Evolutionary conservation across 2,888 invertebrate species (phyloP), one percentile per base, ranked within the genome.

Genomic region (Scrobipalpa costella): DNA sequence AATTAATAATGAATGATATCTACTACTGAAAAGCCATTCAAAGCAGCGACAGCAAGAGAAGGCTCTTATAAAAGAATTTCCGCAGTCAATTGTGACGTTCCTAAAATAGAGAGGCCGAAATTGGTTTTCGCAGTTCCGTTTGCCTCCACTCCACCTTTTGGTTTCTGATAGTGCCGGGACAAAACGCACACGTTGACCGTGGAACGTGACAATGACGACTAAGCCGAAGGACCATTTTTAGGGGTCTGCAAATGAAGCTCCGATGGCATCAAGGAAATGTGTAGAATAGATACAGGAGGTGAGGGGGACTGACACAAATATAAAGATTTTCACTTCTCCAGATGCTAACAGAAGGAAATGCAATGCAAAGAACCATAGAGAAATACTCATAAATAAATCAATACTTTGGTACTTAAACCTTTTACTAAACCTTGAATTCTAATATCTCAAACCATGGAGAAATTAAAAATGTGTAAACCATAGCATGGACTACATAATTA

Each of bases 131-230:
- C 69, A 70, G 68, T 69, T 68, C 70, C 78, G 67, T 71, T 76
- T 74, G 73, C 69, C 17, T 49, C 69, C 74, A 74, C 79, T 49
- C 69, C 74, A 74, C 79, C 81, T 81, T 83, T 78, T 77, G 78
- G 75, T 77, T 77, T 71, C 73, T 84, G 86, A 90, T 90, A 90
- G 90, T 90, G 88, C 73, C 74, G 78, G 81, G 80, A 81, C 81
- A 83, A 86, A 86, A 85, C 81, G 80, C 74, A 85, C 76, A 84
- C 83, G 74, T 65, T 73, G 77, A 78, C 76, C 73, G 66, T 73
- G 74, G 80, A 80, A 85, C 87, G 88, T 90, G 87, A 90, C 90
- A 91, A 90, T 92, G 89, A 86, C 84, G 83, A 84, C 82, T 90
- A 84, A 90, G 88, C 88, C 84, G 78, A 60, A 60, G 47, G 80